These are phyloP conservation scores for Montipora capitata DNA, from an alignment of 92 coral and sea anemone genomes.

Conservation along the genomic window DNA sequence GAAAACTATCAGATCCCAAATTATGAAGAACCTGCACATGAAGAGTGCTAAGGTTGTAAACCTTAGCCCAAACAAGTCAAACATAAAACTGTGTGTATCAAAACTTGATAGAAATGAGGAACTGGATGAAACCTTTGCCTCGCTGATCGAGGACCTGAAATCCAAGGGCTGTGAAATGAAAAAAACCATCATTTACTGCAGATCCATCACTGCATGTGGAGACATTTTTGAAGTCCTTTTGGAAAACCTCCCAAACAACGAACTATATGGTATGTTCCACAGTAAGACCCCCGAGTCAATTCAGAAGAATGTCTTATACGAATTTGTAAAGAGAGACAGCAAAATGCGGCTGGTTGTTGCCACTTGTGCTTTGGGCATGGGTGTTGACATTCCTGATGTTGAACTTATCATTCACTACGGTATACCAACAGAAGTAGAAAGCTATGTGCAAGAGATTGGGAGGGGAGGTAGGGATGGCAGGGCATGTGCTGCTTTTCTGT, in stretches of 20 bases:
- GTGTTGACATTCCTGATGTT: conserved; percentile 68
- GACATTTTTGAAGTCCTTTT: neutral
- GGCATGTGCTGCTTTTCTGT: conserved; percentile 34
- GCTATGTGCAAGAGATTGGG: conserved; percentile 75
- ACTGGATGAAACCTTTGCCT: neutral
- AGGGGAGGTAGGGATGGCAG: conserved; percentile 77
- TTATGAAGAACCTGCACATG: neutral
- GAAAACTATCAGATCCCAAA: neutral
- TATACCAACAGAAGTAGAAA: conserved; percentile 60
- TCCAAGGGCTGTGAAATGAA: neutral
- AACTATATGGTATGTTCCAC: neutral
- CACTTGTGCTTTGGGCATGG: conserved; percentile 81
- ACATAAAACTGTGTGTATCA: neutral
- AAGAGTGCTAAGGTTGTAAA: neutral
- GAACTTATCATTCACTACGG: conserved; percentile 67
- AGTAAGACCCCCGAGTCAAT: neutral
- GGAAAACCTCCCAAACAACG: neutral
- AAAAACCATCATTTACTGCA: neutral
- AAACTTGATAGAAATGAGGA: neutral
- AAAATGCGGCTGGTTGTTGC: conserved; percentile 53
- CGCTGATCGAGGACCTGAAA: neutral
- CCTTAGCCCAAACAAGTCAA: neutral
- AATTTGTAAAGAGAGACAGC: neutral
- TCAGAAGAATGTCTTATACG: neutral
- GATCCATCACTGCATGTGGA: neutral